Evolutionary conservation across 2,113 vertebrate genomes (phyloP).

Genomic region (Azemiops feae): DNA sequence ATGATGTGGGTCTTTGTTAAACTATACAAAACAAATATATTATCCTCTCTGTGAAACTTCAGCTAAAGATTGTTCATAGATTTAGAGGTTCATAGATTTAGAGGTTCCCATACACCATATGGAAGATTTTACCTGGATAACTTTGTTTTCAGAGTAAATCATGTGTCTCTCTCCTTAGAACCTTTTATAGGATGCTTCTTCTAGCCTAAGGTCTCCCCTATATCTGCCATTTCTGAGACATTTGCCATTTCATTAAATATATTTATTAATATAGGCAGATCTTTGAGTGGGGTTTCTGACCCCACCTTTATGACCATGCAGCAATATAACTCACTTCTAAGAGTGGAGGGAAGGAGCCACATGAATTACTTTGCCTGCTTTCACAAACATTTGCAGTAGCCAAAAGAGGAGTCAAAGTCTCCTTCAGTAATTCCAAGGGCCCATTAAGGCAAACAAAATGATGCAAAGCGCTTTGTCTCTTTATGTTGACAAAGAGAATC

Average conservation of each 20-base stretch:
- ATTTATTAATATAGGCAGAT: neutral
- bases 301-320: neutral
- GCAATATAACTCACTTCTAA: neutral
- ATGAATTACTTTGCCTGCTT: neutral
- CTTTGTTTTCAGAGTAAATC: neutral
- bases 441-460: neutral
- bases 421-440: neutral
- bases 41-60: neutral
- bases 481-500: neutral
- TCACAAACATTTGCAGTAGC: neutral
- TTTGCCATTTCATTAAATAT: constrained; percentile 45
- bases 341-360: neutral
- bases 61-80: neutral
- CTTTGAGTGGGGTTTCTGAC: neutral
- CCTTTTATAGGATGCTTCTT: constrained; percentile 10
- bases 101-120: neutral
- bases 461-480: neutral
- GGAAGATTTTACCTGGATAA: neutral
- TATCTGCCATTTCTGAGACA: constrained; percentile 41
- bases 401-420: neutral
- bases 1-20: neutral
- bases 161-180: constrained; percentile 16
- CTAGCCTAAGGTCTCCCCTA: constrained; percentile 54
- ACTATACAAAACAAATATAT: neutral
- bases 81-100: neutral